These are phyloP conservation scores for Dicyrtoma fusca DNA, from an alignment of 2,888 invertebrate genomes.

Conservation along the genomic window DNA sequence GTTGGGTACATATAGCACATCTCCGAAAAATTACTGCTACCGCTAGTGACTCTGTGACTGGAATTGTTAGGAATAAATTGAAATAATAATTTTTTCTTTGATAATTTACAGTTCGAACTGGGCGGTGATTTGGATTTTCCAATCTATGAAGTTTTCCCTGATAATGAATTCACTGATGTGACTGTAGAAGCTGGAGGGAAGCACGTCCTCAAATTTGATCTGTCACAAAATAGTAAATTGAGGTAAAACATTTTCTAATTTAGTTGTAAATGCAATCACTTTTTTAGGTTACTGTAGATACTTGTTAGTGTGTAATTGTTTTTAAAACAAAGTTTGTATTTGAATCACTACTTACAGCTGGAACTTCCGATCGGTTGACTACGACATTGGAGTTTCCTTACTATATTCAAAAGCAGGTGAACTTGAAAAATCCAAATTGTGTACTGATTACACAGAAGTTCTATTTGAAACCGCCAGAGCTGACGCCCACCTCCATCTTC, in stretches of 20 bases:
- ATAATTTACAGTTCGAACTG: conserved; percentile 12
- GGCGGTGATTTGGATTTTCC: conserved; percentile 5
- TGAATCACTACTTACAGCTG: conserved; percentile 17
- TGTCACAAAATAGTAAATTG: conserved; percentile 4
- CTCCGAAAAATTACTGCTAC: no score
- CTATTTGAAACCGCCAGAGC: neutral
- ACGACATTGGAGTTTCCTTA: conserved; percentile 37
- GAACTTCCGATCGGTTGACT: conserved; percentile 33
- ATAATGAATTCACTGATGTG: conserved; percentile 16
- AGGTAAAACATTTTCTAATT: conserved; percentile 3
- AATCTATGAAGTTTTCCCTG: conserved; percentile 5
- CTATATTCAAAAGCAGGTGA: no score
- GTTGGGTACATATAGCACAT: no score
- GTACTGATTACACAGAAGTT: no score
- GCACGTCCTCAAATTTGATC: neutral
- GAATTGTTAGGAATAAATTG: no score
- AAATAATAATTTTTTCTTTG: neutral
- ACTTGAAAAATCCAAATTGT: no score
- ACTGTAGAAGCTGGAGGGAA: conserved; percentile 33
- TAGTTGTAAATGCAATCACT: no score
- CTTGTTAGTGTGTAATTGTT: no score
- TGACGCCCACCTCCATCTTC: conserved; percentile 10
- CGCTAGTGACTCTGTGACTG: no score
- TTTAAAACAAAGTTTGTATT: no score
- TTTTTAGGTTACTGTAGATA: no score